phyloP scores from a whole-genome alignment of 2,797 vertebrate genomes.

The Spinus olivaceus region DNA sequence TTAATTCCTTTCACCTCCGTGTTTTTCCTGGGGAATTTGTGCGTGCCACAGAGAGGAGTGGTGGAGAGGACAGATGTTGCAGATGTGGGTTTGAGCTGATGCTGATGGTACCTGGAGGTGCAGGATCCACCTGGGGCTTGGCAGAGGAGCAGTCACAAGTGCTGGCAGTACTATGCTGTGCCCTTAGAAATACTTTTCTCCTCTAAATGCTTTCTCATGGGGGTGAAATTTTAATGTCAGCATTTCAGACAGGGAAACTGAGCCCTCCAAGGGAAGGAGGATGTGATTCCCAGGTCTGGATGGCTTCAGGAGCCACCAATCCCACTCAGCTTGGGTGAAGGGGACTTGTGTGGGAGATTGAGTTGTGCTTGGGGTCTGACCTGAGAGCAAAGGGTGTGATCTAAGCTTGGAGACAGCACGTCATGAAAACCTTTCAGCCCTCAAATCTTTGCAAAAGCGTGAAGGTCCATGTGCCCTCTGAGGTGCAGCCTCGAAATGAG shows the following conservation, averaged over 20 bases:
- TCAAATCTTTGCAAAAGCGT: neutral
- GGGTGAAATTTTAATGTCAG: neutral
- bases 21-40: neutral
- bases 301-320: neutral
- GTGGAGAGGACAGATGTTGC: neutral
- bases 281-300: neutral
- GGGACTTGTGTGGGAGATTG: neutral
- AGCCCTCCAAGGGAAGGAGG: neutral
- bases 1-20: neutral
- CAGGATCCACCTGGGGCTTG: neutral
- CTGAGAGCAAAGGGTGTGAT: neutral
- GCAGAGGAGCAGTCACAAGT: neutral
- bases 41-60: fast-evolving
- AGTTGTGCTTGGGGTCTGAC: neutral
- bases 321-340: neutral
- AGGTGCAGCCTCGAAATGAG: neutral
- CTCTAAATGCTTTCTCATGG: neutral
- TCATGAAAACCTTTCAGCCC: neutral
- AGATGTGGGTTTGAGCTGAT: neutral
- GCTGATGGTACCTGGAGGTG: neutral
- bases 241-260: neutral
- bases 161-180: neutral
- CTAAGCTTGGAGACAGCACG: neutral
- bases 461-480: neutral
- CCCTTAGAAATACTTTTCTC: neutral